A percentile compares a stretch with the other conserved stretches of the same genome.
Conservation (phyloP, 2,888 invertebrate species). For the Rhamnusium bicolor region DNA sequence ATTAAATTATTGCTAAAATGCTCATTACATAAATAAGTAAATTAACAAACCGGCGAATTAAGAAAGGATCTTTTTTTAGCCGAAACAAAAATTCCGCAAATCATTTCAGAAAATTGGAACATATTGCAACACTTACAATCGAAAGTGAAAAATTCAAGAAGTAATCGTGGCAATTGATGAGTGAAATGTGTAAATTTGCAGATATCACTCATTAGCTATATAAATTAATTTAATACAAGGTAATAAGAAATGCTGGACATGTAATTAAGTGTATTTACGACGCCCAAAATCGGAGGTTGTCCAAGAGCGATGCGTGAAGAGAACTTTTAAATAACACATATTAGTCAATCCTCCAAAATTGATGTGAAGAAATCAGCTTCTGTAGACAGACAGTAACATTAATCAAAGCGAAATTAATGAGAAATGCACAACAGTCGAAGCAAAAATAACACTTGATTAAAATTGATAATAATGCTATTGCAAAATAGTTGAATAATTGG, state of each 20-base stretch:
- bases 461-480: conserved; percentile 42
- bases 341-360: conserved; percentile 50
- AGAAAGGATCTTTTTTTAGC: neutral
- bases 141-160: conserved; percentile 9
- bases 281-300: conserved; percentile 35
- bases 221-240: conserved; percentile 33
- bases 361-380: conserved; percentile 48
- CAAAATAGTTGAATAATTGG: conserved; percentile 44
- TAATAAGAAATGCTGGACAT: conserved; percentile 33
- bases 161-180: conserved; percentile 8
- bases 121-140: neutral
- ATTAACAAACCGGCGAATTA: neutral
- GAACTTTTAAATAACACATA: conserved; percentile 44
- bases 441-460: conserved; percentile 36
- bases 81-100: neutral
- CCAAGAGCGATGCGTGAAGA: conserved; percentile 36
- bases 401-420: conserved; percentile 46
- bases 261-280: conserved; percentile 41
- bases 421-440: conserved; percentile 9
- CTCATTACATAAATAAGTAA: too few species aligned
- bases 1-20: too few species aligned
- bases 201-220: conserved; percentile 16
- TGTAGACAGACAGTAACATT: conserved; percentile 46
- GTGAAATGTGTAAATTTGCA: conserved; percentile 22
- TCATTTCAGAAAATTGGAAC: neutral